Evolutionary conservation across 2,797 vertebrate genomes (phyloP).

Genomic region (Rhyacichthys aspro): DNA sequence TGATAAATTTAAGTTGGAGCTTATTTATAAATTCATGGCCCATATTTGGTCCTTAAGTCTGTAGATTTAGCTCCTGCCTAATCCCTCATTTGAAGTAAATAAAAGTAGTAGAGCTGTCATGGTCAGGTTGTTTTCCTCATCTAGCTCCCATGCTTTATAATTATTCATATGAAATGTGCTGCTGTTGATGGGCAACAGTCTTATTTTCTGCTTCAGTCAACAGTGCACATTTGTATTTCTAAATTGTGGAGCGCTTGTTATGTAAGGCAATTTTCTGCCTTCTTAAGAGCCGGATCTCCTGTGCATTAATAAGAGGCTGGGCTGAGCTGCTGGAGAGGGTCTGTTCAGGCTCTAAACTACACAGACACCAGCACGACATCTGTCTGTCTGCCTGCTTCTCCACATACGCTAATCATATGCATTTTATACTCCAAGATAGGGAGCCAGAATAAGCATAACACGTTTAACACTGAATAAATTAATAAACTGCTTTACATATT

Average conservation of each 20-base stretch:
- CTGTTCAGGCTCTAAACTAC: slow-evolving; percentile 62
- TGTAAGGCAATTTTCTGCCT: slow-evolving; percentile 89
- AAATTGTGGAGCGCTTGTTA: slow-evolving; percentile 83
- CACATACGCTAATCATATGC: slow-evolving; percentile 31
- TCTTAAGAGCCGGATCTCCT: slow-evolving; percentile 83
- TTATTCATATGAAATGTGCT: slow-evolving; percentile 91
- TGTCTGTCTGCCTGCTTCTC: slow-evolving; percentile 26
- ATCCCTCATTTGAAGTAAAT: slow-evolving; percentile 85
- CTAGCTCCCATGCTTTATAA: slow-evolving; percentile 80
- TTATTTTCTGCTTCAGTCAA: slow-evolving; percentile 99
- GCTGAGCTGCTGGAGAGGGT: slow-evolving; percentile 71
- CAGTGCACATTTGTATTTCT: slow-evolving; percentile 96
- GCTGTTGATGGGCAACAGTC: slow-evolving; percentile 97
- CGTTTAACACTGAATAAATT: too few species aligned
- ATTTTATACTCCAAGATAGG: slow-evolving; percentile 37
- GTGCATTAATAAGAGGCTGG: slow-evolving; percentile 81
- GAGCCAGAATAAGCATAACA: too few species aligned
- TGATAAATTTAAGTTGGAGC: slow-evolving; percentile 64
- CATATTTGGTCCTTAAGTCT: slow-evolving; percentile 70
- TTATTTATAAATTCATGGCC: slow-evolving; percentile 70
- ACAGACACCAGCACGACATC: slow-evolving; percentile 20
- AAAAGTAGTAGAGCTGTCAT: slow-evolving; percentile 84
- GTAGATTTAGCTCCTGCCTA: slow-evolving; percentile 73
- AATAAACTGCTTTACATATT: too few species aligned
- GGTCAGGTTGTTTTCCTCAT: slow-evolving; percentile 81